A percentile compares a stretch with the other conserved stretches of the same genome.
phyloP scores from a whole-genome alignment of 1,140 invertebrate genomes.

The Vanessa tameamea region DNA sequence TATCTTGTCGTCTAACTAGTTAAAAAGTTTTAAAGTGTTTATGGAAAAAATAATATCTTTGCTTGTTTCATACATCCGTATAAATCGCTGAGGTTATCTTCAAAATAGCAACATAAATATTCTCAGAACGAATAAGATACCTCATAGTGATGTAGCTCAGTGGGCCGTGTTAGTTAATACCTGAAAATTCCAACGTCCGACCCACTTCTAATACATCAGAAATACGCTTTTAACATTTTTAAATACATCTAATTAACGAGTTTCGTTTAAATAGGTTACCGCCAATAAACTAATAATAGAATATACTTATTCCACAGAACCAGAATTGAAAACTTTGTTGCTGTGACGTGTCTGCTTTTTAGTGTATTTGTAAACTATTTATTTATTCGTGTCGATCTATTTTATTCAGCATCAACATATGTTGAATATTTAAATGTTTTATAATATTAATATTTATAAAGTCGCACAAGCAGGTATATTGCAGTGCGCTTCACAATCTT shows the following conservation, averaged over 20 bases:
- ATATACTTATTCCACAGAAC: conserved; percentile 3
- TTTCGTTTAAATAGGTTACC: conserved; percentile 22
- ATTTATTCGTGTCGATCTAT: no score
- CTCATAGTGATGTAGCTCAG: not conserved
- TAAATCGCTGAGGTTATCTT: not conserved
- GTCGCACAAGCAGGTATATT: no score
- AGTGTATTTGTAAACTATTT: no score
- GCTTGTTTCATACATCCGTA: no score
- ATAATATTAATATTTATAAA: no score
- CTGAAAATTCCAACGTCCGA: conserved; percentile 20
- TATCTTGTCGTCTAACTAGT: no score
- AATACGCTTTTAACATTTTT: conserved; percentile 22
- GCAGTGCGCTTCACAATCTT: no score
- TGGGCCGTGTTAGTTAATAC: conserved; percentile 12
- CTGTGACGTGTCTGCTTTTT: not conserved
- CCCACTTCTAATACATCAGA: conserved; percentile 17
- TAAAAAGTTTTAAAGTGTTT: no score
- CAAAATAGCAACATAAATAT: not conserved
- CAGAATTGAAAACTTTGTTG: not conserved
- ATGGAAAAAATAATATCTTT: no score
- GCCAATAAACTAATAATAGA: conserved; percentile 16
- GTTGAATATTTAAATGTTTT: no score
- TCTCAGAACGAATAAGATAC: not conserved
- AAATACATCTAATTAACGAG: conserved; percentile 29
- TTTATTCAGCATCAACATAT: no score